These are phyloP conservation scores for Labeo catla DNA, from an alignment of 2,113 vertebrate genomes.

Conservation along the genomic window DNA sequence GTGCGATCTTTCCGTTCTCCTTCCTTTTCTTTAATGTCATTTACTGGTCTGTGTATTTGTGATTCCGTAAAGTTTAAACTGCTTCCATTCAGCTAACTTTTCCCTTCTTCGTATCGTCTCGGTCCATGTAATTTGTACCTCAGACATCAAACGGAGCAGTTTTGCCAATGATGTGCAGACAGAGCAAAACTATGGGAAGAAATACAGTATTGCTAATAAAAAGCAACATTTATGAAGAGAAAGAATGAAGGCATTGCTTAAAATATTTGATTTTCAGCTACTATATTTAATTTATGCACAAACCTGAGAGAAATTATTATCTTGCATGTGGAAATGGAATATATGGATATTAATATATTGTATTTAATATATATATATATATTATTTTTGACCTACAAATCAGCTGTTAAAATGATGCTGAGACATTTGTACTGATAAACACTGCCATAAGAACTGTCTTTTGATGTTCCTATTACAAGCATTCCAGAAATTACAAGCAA, in stretches of 20 bases:
- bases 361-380: slow-evolving; percentile 52
- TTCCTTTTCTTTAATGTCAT: slow-evolving; percentile 99
- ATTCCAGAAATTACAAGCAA: slow-evolving; percentile 40
- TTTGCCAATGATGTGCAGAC: slow-evolving; percentile 23
- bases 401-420: slow-evolving; percentile 20
- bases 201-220: neutral
- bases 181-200: slow-evolving; percentile 18
- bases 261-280: slow-evolving; percentile 23
- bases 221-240: slow-evolving; percentile 25
- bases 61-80: slow-evolving; percentile 67
- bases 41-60: slow-evolving; percentile 99
- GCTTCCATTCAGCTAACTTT: neutral
- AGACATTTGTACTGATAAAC: slow-evolving; percentile 66
- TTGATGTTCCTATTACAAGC: slow-evolving; percentile 51
- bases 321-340: slow-evolving; percentile 72
- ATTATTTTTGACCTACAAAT: slow-evolving; percentile 48
- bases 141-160: slow-evolving; percentile 7
- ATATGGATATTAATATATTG: slow-evolving; percentile 59
- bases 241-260: slow-evolving; percentile 33
- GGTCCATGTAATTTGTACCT: slow-evolving; percentile 15
- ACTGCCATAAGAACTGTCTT: slow-evolving; percentile 69
- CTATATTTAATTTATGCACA: slow-evolving; percentile 59
- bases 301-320: slow-evolving; percentile 61
- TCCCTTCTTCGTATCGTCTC: neutral
- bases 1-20: slow-evolving; percentile 95